phyloP scores from a whole-genome alignment of 2,113 vertebrate species.

The Rhineura floridana region DNA sequence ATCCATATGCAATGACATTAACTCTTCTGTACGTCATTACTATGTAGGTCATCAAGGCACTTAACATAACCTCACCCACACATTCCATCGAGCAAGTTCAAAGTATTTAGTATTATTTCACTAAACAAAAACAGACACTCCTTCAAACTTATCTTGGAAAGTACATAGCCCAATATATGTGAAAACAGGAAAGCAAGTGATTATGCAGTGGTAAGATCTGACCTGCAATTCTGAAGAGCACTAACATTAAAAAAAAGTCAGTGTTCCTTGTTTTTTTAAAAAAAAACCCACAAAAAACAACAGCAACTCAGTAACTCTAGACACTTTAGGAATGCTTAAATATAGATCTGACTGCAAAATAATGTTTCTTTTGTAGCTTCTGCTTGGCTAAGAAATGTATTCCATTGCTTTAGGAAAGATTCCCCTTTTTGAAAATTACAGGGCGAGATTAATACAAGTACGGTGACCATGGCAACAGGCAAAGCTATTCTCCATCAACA shows the following conservation, averaged over 20 bases:
- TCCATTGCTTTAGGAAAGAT: constrained; percentile 50
- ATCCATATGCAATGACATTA: accelerated
- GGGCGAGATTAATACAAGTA: constrained; percentile 39
- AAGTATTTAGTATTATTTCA: neutral
- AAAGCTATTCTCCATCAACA: constrained; percentile 41
- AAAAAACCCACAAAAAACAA: too few species aligned
- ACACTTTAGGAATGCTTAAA: constrained; percentile 23
- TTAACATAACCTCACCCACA: neutral
- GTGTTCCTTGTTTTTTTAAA: constrained; percentile 30
- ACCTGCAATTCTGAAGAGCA: neutral
- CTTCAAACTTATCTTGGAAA: neutral
- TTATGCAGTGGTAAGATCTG: neutral
- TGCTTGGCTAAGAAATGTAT: constrained; percentile 37
- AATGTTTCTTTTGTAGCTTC: constrained; percentile 26
- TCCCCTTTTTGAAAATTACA: constrained; percentile 53
- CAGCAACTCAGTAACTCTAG: constrained; percentile 28
- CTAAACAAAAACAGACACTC: neutral
- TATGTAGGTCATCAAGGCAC: neutral
- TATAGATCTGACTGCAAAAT: constrained; percentile 35
- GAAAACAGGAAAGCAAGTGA: accelerated
- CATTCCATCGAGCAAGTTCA: neutral
- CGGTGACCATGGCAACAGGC: constrained; percentile 49
- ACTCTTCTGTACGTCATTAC: neutral
- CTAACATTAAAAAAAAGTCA: neutral
- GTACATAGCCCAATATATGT: neutral